Conservation (phyloP, 2,797 vertebrate genomes). For the Cephalopachus bancanus region DNA sequence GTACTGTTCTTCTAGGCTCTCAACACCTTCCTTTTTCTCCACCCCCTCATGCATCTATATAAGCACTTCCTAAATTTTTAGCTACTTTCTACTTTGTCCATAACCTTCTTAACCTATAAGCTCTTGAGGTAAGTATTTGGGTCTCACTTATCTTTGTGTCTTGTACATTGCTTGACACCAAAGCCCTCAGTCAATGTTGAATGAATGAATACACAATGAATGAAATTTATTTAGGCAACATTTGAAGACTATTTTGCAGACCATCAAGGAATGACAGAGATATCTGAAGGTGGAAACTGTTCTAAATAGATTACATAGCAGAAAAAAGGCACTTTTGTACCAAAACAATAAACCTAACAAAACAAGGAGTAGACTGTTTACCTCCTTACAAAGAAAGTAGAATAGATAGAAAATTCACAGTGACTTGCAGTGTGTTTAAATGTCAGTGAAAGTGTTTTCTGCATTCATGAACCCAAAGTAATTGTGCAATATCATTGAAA, state of each 20-base stretch:
- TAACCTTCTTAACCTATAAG: neutral
- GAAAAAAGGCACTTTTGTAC: neutral
- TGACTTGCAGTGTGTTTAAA: neutral
- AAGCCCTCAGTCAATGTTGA: neutral
- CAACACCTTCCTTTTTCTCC: neutral
- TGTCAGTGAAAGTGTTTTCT: conserved; percentile 9
- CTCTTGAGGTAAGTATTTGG: neutral
- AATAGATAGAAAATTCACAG: neutral
- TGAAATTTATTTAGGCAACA: neutral
- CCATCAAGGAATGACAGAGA: neutral
- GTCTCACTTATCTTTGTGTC: neutral
- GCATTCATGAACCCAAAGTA: neutral
- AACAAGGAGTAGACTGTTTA: neutral
- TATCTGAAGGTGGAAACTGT: neutral
- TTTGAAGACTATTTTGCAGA: neutral
- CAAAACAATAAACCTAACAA: conserved; percentile 18
- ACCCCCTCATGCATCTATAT: neutral
- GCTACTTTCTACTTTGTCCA: neutral
- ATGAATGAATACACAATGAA: neutral
- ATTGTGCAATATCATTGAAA: neutral
- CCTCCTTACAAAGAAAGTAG: neutral
- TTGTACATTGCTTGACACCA: neutral
- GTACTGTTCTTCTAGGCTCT: neutral
- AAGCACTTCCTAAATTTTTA: neutral
- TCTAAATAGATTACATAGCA: neutral